Percentiles rank a stretch among this genome's conserved stretches.
phyloP scores from a whole-genome alignment of 1,140 invertebrate species.

The Halotydeus destructor region DNA sequence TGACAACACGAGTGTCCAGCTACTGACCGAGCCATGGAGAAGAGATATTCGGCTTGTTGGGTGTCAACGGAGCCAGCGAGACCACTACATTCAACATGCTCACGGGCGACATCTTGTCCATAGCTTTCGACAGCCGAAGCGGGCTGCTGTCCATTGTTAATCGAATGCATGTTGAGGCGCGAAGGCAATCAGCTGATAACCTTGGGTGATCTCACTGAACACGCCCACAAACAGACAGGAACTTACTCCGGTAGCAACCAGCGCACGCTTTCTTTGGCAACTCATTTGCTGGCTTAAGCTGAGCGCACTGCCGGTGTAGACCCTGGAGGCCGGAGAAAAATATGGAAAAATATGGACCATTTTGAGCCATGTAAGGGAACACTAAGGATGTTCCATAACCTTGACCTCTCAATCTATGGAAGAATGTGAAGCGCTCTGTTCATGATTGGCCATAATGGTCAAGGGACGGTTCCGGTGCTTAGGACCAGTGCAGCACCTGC shows the following conservation, averaged over 20 bases:
- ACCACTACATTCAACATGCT: constrained; percentile 24
- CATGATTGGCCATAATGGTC: constrained; percentile 65
- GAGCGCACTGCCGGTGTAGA: constrained; percentile 35
- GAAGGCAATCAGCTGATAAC: constrained; percentile 20
- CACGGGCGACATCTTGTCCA: constrained; percentile 36
- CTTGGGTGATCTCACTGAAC: constrained; percentile 16
- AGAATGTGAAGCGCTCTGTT: constrained; percentile 67
- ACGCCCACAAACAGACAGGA: constrained; percentile 17
- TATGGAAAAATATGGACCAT: constrained; percentile 41
- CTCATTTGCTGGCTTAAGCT: constrained; percentile 28
- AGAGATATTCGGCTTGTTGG: constrained; percentile 31
- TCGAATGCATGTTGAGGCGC: no score
- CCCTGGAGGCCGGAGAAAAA: constrained; percentile 29
- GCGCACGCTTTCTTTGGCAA: constrained; percentile 32
- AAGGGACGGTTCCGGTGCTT: constrained; percentile 51
- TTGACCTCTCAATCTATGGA: constrained; percentile 35
- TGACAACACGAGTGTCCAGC: no score
- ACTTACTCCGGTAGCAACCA: constrained; percentile 32
- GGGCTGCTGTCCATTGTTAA: no score
- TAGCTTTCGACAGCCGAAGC: no score
- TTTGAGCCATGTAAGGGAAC: constrained; percentile 8
- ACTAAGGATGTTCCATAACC: neutral
- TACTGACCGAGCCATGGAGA: no score
- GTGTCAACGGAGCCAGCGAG: constrained; percentile 26
- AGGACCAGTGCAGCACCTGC: constrained; percentile 45